Evolutionary conservation across 2,888 invertebrate species (phyloP).

Genomic region (Mesorhabditis spiculigera): DNA sequence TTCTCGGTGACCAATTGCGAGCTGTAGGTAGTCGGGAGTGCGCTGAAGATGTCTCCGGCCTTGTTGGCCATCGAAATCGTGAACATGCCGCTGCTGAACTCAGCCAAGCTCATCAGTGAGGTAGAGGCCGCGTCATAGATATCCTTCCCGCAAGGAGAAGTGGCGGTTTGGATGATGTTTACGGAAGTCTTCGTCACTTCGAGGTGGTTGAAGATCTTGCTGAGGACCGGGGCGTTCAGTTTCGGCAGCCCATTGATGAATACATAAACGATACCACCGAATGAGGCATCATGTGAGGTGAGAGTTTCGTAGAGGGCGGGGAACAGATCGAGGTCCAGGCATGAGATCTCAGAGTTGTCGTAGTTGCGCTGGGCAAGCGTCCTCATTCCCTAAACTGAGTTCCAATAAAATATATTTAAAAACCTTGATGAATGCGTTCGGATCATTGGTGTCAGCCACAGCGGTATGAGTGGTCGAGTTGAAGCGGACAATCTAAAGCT

Average conservation of each 20-base stretch:
- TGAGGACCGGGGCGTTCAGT: conserved; percentile 21
- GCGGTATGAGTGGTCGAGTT: conserved; percentile 19
- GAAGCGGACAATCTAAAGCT: conserved; percentile 18
- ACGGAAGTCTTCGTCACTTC: conserved; percentile 22
- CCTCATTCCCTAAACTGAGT: background rate
- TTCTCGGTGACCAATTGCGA: conserved; percentile 30
- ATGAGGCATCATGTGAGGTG: conserved; percentile 11
- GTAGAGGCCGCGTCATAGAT: conserved; percentile 18
- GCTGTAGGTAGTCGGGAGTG: conserved; percentile 34
- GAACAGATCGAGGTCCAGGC: conserved; percentile 25
- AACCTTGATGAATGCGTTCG: conserved; percentile 6
- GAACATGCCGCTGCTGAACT: conserved; percentile 31
- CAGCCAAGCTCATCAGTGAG: conserved; percentile 19
- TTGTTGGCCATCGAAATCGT: conserved; percentile 24
- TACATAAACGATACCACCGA: conserved; percentile 33
- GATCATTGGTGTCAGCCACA: conserved; percentile 10
- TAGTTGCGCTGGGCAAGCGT: background rate
- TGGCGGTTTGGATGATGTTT: conserved; percentile 23
- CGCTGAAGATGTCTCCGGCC: conserved; percentile 30
- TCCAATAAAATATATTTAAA: background rate
- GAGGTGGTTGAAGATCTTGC: conserved; percentile 24
- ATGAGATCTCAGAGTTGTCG: conserved; percentile 23
- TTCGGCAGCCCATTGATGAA: conserved; percentile 31
- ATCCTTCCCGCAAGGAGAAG: conserved; percentile 35
- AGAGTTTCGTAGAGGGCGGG: conserved; percentile 18